A percentile compares a stretch with the other conserved stretches of the same genome.
These are phyloP conservation scores for Leptosomus discolor DNA, from an alignment of 2,113 vertebrate species.

Conservation along the genomic window DNA sequence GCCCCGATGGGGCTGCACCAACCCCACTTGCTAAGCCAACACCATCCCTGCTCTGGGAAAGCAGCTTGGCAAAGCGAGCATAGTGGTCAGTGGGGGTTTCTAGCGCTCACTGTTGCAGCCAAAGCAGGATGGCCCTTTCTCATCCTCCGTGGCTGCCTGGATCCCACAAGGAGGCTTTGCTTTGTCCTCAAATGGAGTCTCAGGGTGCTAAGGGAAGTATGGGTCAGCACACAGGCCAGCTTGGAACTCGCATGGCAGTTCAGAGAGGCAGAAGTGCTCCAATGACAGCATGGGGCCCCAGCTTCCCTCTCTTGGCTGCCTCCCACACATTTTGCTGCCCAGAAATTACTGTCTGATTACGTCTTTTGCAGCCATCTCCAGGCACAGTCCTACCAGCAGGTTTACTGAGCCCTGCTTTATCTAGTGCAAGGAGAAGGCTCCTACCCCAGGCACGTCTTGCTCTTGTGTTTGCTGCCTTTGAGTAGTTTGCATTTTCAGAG, in stretches of 20 bases:
- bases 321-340: neutral
- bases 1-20: neutral
- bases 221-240: neutral
- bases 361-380: neutral
- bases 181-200: neutral
- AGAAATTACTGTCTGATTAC: neutral
- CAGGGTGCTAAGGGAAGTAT: neutral
- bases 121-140: neutral
- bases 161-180: neutral
- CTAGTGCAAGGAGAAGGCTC: neutral
- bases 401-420: neutral
- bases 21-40: neutral
- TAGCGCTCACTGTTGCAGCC: neutral
- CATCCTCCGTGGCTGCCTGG: neutral
- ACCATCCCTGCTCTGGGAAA: neutral
- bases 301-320: neutral
- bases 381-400: neutral
- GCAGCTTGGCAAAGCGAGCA: neutral
- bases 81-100: too few species aligned
- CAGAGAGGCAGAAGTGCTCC: neutral
- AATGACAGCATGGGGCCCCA: neutral
- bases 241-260: neutral
- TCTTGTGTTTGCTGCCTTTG: neutral
- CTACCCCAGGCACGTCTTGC: neutral
- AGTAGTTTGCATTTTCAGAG: neutral